A percentile compares a stretch with the other conserved stretches of the same genome.
phyloP scores from a whole-genome alignment of 2,113 vertebrate species.

The Cyphomyrus plagiostoma region DNA sequence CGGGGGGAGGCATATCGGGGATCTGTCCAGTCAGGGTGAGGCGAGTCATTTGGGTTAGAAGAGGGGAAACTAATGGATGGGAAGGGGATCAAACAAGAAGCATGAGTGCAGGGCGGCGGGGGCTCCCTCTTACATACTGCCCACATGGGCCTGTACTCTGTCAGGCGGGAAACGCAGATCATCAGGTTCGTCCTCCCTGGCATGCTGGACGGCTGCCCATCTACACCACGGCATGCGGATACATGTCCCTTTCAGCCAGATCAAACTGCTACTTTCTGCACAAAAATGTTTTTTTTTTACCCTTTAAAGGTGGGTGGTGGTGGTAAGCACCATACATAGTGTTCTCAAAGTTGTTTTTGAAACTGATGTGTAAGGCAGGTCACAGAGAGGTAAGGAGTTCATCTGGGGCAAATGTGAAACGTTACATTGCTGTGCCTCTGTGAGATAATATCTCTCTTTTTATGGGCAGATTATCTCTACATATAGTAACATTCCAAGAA shows the following conservation, averaged over 20 bases:
- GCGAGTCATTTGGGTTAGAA: neutral
- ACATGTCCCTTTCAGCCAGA: conserved; percentile 16
- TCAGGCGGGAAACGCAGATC: neutral
- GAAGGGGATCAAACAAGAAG: neutral
- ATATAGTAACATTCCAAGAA: neutral
- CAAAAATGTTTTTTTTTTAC: conserved; percentile 19
- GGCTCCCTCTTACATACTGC: neutral
- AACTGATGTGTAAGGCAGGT: conserved; percentile 23
- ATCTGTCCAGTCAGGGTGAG: neutral
- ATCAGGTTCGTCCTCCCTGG: neutral
- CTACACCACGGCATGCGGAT: conserved; percentile 12
- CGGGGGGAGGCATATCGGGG: neutral
- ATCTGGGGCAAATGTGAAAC: conserved; percentile 14
- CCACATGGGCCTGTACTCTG: neutral
- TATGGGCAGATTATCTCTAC: neutral
- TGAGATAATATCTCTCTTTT: neutral
- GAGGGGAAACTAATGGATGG: neutral
- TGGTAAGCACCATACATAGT: conserved; percentile 17
- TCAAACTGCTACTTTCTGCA: conserved; percentile 23
- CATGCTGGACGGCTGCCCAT: conserved; percentile 15
- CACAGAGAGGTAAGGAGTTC: conserved; percentile 25
- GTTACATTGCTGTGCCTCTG: neutral
- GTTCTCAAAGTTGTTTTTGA: conserved; percentile 21
- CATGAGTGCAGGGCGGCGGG: neutral
- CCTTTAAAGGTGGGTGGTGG: conserved; percentile 5